A percentile compares a stretch with the other conserved stretches of the same genome.
Evolutionary conservation across 1,140 invertebrate genomes (phyloP).

Genomic region (Hycleus phaleratus): DNA sequence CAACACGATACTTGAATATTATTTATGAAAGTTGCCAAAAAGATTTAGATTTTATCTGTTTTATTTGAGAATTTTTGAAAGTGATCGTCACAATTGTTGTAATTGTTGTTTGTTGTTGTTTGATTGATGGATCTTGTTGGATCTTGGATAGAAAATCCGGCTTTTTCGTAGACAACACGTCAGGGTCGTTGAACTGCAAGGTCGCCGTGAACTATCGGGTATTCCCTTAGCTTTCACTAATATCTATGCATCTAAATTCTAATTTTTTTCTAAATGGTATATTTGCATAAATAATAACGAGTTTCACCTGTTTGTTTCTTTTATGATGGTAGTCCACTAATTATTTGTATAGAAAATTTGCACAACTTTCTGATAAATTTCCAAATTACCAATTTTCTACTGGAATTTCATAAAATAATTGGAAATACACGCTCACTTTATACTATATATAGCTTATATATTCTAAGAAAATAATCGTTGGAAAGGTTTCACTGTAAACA

Average conservation of each 20-base stretch:
- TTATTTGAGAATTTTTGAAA: too few species aligned
- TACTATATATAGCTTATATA: conserved; percentile 3
- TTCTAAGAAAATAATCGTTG: background rate
- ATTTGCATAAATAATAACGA: conserved; percentile 4
- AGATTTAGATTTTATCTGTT: too few species aligned
- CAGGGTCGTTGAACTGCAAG: conserved; percentile 13
- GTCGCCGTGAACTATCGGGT: conserved; percentile 10
- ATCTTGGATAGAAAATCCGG: too few species aligned
- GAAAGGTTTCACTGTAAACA: too few species aligned
- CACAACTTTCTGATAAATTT: too few species aligned
- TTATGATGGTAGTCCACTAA: background rate
- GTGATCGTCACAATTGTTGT: too few species aligned
- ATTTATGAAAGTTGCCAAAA: too few species aligned
- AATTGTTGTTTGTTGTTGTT: too few species aligned
- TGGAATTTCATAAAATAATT: background rate
- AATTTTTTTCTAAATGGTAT: conserved; percentile 3
- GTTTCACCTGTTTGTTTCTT: background rate
- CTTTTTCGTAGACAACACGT: background rate
- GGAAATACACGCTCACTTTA: background rate
- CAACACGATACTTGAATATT: too few species aligned
- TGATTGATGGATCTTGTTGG: too few species aligned
- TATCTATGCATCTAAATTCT: conserved; percentile 1
- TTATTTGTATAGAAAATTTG: too few species aligned
- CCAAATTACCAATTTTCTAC: too few species aligned
- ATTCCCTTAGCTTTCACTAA: conserved; percentile 15